phyloP scores from a whole-genome alignment of 2,888 invertebrate species.

The Oxyteleia sp. region DNA sequence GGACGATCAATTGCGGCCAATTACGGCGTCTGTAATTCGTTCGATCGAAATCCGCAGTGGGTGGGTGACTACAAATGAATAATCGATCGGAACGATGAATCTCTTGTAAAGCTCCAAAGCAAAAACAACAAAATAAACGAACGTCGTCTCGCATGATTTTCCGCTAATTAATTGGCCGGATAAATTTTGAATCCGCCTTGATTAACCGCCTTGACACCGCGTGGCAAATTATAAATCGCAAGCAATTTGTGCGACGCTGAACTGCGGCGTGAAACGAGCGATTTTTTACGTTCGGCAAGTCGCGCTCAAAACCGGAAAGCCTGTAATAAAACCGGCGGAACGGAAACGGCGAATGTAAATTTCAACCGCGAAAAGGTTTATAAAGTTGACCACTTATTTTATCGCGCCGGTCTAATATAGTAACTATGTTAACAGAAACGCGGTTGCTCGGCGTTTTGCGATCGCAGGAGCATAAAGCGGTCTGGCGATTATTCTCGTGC shows the following conservation, averaged over 20 bases:
- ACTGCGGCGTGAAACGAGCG: not conserved
- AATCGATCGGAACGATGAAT: conserved; percentile 56
- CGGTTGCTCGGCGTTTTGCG: conserved; percentile 17
- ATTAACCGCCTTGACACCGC: conserved; percentile 30
- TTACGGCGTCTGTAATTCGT: conserved; percentile 80
- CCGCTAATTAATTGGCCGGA: conserved; percentile 30
- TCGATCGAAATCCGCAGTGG: conserved; percentile 80
- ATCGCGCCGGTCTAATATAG: conserved; percentile 36
- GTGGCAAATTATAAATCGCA: conserved; percentile 41
- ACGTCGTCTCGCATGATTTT: not conserved
- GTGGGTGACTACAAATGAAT: conserved; percentile 76
- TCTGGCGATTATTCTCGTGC: conserved; percentile 81
- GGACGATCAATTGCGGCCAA: conserved; percentile 83
- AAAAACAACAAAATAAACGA: not conserved
- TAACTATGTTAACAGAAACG: conserved; percentile 44
- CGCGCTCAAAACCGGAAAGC: conserved; percentile 24
- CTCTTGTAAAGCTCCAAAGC: conserved; percentile 16
- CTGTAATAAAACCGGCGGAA: conserved; percentile 26
- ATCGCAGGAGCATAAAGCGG: conserved; percentile 61
- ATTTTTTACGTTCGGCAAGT: not conserved
- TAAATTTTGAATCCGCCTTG: conserved; percentile 12
- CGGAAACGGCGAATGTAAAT: conserved; percentile 33
- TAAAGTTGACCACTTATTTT: conserved; percentile 31
- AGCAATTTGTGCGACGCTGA: conserved; percentile 41
- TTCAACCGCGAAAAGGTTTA: conserved; percentile 11